Percentiles rank a stretch among this genome's conserved stretches.
Conservation (phyloP, 2,797 vertebrate genomes). For the Arnoldichthys spilopterus region DNA sequence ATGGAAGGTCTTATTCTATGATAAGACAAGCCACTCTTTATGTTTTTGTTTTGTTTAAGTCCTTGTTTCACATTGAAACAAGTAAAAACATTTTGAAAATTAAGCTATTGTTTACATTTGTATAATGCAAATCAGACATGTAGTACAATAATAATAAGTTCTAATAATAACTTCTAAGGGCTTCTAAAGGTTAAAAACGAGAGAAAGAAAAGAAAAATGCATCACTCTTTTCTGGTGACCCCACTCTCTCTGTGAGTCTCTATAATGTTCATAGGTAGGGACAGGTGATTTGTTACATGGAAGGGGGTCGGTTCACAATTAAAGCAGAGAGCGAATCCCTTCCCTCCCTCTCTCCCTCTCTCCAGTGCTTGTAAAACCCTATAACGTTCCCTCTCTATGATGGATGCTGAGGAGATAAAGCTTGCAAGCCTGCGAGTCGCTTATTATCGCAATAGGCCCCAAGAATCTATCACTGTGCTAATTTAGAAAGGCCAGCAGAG, state of each 20-base stretch:
- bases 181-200: neutral
- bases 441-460: slow-evolving; percentile 75
- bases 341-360: slow-evolving; percentile 52
- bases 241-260: slow-evolving; percentile 70
- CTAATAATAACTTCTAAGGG: neutral
- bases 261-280: slow-evolving; percentile 78
- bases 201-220: slow-evolving; percentile 2
- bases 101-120: no score
- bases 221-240: slow-evolving; percentile 56
- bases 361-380: slow-evolving; percentile 76
- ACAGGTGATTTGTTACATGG: slow-evolving; percentile 78
- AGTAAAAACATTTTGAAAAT: no score
- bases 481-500: slow-evolving; percentile 41
- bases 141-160: neutral
- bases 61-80: neutral
- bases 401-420: slow-evolving; percentile 75
- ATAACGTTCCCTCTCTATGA: slow-evolving; percentile 78
- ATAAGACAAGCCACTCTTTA: no score
- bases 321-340: slow-evolving; percentile 67
- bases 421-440: slow-evolving; percentile 74
- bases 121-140: neutral
- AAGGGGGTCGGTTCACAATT: slow-evolving; percentile 72
- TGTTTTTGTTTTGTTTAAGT: no score
- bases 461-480: slow-evolving; percentile 54
- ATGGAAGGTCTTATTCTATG: no score